Base-by-base conservation (phyloP, 2,888 invertebrate species). In the Lasioglossum lativentre region DNA sequence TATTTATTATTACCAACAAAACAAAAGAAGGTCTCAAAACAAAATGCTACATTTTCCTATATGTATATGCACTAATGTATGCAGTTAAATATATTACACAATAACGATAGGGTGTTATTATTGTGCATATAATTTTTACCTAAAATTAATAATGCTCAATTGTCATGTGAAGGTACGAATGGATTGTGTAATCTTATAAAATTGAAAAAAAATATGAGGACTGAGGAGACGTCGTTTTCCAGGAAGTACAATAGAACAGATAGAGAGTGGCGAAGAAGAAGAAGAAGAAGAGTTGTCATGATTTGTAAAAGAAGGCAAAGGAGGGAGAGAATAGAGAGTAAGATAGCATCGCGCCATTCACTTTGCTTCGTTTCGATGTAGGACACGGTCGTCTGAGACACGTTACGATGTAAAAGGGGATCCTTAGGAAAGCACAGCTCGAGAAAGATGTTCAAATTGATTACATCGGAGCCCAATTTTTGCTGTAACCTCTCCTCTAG, bases 351-450 rank as follows among this genome's bases (percentile, higher is more conserved):
- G 47, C 72, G 78, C 90, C 92, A 86, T 90, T 92, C 91, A 91
- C 92, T 92, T 91, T 85, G 84, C 89, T 86, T 86, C 89, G 85
- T 86, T 84, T 71, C 84, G 82, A 89, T 87, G 87, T 88, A 86
- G 88, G 87, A 87, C 88, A 88, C 83, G 93, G 93, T 93, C 93
- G 88, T 79, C 89, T 93, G 93, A 92, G 92, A 92, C 91, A 92
- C 91, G 92, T 92, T 91, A 90, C 87, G 90, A 90, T 92, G 90
- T 93, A 92, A 90, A 90, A 91, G 88, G 88, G 90, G 86, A 90
- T 87, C 81, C 85, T 77, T 87, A 89, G 91, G 90, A 92, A 92
- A 92, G 92, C 89, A 85, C 47, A 66, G 66, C 30, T 56, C 34
- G 38, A 38, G 76, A 68, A 68, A 68, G 47, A 76, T 12, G 47